A percentile compares a stretch with the other conserved stretches of the same genome.
These are phyloP conservation scores for Furcifer pardalis DNA, from an alignment of 2,797 vertebrate genomes.

Conservation along the genomic window DNA sequence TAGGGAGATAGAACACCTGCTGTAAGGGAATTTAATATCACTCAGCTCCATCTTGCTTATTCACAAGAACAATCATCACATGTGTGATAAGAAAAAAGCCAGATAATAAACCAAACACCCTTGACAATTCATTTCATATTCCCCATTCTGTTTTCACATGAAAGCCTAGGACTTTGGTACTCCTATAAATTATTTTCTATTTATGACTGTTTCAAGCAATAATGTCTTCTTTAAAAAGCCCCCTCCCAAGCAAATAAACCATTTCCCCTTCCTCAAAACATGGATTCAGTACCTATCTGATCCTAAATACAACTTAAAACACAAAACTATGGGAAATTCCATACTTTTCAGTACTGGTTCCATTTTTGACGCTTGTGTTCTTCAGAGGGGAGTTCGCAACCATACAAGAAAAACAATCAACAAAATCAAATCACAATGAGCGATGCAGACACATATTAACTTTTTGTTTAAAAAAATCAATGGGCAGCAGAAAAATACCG, in stretches of 20 bases:
- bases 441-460: background rate
- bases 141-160: constrained; percentile 51
- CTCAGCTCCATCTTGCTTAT: constrained; percentile 48
- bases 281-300: background rate
- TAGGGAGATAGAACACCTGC: constrained; percentile 63
- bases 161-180: constrained; percentile 40
- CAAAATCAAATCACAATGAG: background rate
- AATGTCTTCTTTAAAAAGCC: background rate
- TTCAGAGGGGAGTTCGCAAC: background rate
- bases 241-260: too few relatives aligned
- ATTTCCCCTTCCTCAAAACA: background rate
- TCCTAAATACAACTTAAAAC: background rate
- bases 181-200: constrained; percentile 33
- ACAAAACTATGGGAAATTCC: background rate
- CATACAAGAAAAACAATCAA: background rate
- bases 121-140: constrained; percentile 45
- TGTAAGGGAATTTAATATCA: constrained; percentile 49
- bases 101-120: constrained; percentile 49
- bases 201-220: constrained; percentile 11
- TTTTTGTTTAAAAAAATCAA: background rate
- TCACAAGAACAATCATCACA: constrained; percentile 53
- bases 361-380: background rate
- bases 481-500: background rate
- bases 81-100: constrained; percentile 60
- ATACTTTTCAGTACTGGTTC: constrained; percentile 2